Evolutionary conservation across 2,888 invertebrate species (phyloP).

Genomic region (Mimas tiliae): DNA sequence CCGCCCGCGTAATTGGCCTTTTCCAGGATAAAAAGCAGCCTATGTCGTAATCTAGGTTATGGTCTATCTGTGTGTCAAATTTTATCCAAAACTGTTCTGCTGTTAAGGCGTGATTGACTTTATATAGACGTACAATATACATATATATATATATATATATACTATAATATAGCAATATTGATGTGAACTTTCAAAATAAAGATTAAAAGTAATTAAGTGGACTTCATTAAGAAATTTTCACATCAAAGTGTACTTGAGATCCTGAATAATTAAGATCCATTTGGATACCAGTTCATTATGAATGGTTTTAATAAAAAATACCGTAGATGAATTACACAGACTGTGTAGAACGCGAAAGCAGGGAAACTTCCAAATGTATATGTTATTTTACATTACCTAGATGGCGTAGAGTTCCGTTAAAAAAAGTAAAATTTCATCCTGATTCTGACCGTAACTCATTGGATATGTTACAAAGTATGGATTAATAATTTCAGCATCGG

Average conservation of each 20-base stretch:
- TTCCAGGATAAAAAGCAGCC: no score
- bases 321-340: background rate
- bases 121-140: no score
- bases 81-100: no score
- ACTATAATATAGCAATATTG: no score
- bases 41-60: no score
- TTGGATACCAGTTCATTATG: background rate
- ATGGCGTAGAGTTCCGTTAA: background rate
- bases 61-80: no score
- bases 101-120: no score
- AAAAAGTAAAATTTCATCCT: background rate
- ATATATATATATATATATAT: no score
- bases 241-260: background rate
- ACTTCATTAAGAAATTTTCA: background rate
- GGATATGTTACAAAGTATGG: no score
- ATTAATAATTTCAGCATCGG: no score
- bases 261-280: slow-evolving; percentile 7
- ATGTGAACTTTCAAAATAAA: background rate
- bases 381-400: background rate
- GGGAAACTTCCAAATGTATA: background rate
- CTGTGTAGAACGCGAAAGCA: background rate
- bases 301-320: background rate
- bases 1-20: no score
- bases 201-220: background rate
- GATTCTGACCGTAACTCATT: no score